phyloP scores from a whole-genome alignment of 2,888 invertebrate species.

The Tanypteryx hageni region DNA sequence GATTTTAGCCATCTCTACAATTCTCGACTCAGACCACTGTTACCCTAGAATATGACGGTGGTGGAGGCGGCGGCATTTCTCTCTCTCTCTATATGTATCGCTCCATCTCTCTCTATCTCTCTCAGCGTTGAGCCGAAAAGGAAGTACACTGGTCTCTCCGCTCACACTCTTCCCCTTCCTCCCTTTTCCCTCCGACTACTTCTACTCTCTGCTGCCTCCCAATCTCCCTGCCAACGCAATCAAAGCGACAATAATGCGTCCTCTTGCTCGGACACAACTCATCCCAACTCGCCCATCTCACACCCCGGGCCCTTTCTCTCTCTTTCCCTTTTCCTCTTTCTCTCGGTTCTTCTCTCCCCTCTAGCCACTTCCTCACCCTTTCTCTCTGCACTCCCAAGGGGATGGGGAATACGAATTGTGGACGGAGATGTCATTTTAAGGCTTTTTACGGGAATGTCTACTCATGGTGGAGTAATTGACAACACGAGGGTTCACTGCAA shows the following conservation, averaged over 20 bases:
- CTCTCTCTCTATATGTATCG: too few relatives aligned
- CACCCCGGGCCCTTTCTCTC: background rate
- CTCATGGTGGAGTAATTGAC: background rate
- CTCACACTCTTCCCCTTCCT: slow-evolving; percentile 21
- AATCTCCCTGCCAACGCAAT: background rate
- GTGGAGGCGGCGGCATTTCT: background rate
- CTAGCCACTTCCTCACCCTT: background rate
- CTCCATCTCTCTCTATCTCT: too few relatives aligned
- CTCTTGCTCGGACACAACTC: background rate
- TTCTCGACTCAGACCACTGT: background rate
- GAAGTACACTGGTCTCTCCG: slow-evolving; percentile 7
- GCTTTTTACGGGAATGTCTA: background rate
- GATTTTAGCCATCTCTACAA: background rate
- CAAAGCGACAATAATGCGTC: slow-evolving; percentile 18
- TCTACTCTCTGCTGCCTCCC: background rate
- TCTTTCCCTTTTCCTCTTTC: background rate
- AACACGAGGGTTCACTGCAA: background rate
- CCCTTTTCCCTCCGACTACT: background rate
- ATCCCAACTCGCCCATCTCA: too few relatives aligned
- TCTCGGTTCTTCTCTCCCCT: background rate
- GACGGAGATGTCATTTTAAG: background rate
- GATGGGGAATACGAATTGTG: background rate
- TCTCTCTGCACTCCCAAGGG: background rate
- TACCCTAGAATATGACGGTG: background rate
- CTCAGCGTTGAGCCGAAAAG: background rate